A percentile compares a stretch with the other conserved stretches of the same genome.
phyloP scores from a whole-genome alignment of 2,888 invertebrate species.

The Drosophila algonquin region DNA sequence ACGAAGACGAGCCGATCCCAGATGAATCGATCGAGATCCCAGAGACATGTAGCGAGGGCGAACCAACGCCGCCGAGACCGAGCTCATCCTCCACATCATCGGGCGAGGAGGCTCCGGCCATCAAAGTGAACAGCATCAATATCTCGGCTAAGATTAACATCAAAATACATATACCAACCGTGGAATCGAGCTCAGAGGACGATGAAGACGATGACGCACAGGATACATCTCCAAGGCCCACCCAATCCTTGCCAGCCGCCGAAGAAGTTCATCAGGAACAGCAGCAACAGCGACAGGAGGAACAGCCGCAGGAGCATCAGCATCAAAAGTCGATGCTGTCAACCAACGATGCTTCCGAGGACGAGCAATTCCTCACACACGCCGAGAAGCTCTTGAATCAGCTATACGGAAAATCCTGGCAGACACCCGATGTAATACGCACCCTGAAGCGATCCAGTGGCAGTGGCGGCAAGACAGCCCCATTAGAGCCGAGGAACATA shows the following conservation, averaged over 20 bases:
- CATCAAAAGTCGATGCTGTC: constrained; percentile 32
- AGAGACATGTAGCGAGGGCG: constrained; percentile 77
- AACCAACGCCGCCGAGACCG: constrained; percentile 18
- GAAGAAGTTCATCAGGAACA: neutral
- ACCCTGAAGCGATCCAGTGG: constrained; percentile 72
- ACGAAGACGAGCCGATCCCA: constrained; percentile 38
- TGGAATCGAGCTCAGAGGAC: constrained; percentile 50
- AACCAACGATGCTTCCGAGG: constrained; percentile 45
- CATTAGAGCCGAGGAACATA: constrained; percentile 12
- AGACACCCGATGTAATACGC: constrained; percentile 82
- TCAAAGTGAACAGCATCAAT: constrained; percentile 79
- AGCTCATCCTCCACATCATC: constrained; percentile 2
- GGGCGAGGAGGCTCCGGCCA: constrained; percentile 33
- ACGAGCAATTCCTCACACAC: constrained; percentile 69
- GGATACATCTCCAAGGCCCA: neutral
- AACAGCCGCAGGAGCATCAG: neutral
- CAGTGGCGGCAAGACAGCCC: constrained; percentile 43
- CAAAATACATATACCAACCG: constrained; percentile 80
- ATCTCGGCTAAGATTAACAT: constrained; percentile 83
- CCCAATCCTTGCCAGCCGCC: constrained; percentile 1
- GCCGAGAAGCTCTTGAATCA: constrained; percentile 79
- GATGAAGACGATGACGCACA: constrained; percentile 34
- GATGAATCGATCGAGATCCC: constrained; percentile 80
- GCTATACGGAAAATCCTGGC: constrained; percentile 82
- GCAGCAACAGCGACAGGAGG: constrained; percentile 1